A percentile compares a stretch with the other conserved stretches of the same genome.
These are phyloP conservation scores for Donacobius atricapilla DNA, from an alignment of 2,113 vertebrate genomes.

Conservation along the genomic window DNA sequence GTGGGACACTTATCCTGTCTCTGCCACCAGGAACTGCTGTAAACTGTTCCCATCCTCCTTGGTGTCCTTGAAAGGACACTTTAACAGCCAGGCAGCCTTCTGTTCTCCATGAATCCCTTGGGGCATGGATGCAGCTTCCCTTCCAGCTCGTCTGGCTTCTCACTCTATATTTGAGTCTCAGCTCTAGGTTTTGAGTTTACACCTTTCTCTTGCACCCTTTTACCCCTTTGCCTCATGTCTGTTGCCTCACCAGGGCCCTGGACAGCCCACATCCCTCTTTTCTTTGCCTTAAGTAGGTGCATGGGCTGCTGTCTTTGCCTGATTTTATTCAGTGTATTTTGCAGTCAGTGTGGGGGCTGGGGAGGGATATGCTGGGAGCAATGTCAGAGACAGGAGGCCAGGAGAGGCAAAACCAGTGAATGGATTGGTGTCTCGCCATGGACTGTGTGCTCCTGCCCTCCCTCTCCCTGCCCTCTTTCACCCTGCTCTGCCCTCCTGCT, in stretches of 20 bases:
- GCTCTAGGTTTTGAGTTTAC: background rate
- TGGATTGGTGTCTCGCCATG: rapidly evolving
- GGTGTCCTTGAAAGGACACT: background rate
- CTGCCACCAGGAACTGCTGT: background rate
- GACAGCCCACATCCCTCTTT: background rate
- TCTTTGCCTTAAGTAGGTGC: background rate
- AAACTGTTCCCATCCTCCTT: background rate
- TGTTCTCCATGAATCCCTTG: background rate
- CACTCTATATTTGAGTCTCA: background rate
- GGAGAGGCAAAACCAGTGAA: background rate
- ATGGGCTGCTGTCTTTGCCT: background rate
- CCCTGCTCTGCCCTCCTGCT: background rate
- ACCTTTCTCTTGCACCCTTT: background rate
- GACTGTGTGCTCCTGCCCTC: background rate
- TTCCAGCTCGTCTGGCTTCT: background rate
- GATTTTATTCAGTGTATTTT: background rate
- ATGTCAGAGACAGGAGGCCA: background rate
- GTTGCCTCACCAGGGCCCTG: background rate
- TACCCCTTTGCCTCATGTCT: background rate
- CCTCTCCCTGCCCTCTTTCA: background rate
- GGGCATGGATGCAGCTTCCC: background rate
- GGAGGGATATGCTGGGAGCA: background rate
- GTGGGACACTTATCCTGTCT: background rate
- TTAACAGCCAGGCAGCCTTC: background rate
- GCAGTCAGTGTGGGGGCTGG: background rate